Conservation (phyloP, 1,140 invertebrate species). For the Adelges cooleyi region DNA sequence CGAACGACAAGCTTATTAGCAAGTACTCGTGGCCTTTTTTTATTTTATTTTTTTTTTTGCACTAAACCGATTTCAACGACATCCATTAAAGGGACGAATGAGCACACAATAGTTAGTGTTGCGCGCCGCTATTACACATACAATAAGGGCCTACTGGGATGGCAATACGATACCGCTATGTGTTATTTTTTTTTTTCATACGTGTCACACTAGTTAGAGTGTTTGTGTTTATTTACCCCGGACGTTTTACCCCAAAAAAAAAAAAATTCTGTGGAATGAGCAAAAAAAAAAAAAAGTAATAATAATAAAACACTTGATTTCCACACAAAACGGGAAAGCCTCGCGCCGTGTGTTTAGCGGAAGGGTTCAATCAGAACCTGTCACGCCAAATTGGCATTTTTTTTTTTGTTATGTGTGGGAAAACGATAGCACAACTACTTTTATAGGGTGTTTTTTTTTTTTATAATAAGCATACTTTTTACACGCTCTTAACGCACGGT, state of each 20-base stretch:
- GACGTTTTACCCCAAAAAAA: background rate
- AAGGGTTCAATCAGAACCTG: slow-evolving; percentile 25
- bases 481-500: no score
- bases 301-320: slow-evolving; percentile 31
- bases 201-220: slow-evolving; percentile 6
- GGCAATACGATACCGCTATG: background rate
- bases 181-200: background rate
- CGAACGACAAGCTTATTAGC: background rate
- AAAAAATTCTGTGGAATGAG: no score
- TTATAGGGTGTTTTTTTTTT: background rate
- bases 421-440: no score
- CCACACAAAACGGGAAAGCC: slow-evolving; percentile 18
- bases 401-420: slow-evolving; percentile 7
- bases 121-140: background rate
- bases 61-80: background rate
- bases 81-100: slow-evolving; percentile 5
- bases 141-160: background rate
- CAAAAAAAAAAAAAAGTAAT: no score
- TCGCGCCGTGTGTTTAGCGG: background rate
- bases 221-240: slow-evolving; percentile 21
- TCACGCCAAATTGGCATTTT: slow-evolving; percentile 2
- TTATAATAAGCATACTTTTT: no score
- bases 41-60: background rate
- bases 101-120: background rate
- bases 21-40: background rate